Evolutionary conservation across 1,140 invertebrate species (phyloP), one percentile per base, ranked within the genome.

Genomic region (Nixonia krombeini): DNA sequence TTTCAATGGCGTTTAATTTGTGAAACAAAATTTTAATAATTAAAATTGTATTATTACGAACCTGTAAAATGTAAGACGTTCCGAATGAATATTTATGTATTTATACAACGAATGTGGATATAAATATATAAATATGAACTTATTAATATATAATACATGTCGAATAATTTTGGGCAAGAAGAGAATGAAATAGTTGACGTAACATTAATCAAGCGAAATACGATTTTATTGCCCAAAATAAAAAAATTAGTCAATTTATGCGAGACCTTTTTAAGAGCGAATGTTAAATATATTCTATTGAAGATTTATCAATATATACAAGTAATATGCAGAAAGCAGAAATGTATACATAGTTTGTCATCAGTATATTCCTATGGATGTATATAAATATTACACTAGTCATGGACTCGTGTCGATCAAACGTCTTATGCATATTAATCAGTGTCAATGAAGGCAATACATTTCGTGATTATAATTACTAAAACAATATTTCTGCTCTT

Each of bases 171-270:
- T 49, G 64, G 46, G 56, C 49, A 40, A 31, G 23, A 42, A 16
- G 41, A 16, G 63, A 56, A 42, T 16, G 15, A 53, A 51, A 38
- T 21, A 31, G 2, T 50, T 42, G 37, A 16, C 25, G 18, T 35
- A 13, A 28, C 17, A 15, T 26, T 41, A 68, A 72, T 75, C 64
- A 59, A 66, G 42, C 64, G 67, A 33, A 13, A 17, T 31, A 16
- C 16, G 8, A 71, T 71, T 72, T 59, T 55, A 67, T 72, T 72
- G 62, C 55, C 58, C 58, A 44, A 63, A 40, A 55, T 61, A 25
- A 56, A 64, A n/a, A 81, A 76, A 74, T 81, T 84, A 81, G 80
- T 82, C 81, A 83, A 82, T 83, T 81, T 79, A 73, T 57, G 77
- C 74, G 74, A 79, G 73, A 79, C 71, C 70, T 81, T 81, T 80